Conservation (phyloP, 1,140 invertebrate genomes). For the Cydia pomonella region DNA sequence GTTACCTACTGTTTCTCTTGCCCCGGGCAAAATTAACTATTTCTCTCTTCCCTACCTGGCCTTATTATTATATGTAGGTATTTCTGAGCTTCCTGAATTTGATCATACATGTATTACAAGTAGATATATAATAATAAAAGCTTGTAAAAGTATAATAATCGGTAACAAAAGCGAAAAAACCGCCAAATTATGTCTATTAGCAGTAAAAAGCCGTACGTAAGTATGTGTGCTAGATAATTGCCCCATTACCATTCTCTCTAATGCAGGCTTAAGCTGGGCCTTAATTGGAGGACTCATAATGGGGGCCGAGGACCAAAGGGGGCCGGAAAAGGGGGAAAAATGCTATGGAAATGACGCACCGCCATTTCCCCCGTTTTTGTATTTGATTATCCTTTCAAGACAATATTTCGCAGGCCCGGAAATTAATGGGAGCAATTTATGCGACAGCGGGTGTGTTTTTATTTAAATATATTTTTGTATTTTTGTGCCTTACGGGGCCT, state of each 20-base stretch:
- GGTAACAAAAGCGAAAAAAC: not conserved
- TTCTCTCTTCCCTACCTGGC: too few species aligned
- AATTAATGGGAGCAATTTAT: slow-evolving; percentile 80
- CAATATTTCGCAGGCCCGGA: slow-evolving; percentile 78
- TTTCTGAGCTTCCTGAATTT: not conserved
- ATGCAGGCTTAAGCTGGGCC: slow-evolving; percentile 76
- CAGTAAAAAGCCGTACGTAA: slow-evolving; percentile 2
- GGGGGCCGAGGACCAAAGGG: slow-evolving; percentile 61
- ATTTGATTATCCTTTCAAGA: slow-evolving; percentile 81
- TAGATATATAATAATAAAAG: not conserved
- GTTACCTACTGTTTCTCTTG: too few species aligned
- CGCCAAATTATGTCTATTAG: not conserved
- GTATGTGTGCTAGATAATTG: slow-evolving; percentile 65
- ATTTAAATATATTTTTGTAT: slow-evolving; percentile 78
- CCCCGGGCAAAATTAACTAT: too few species aligned
- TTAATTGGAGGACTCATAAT: slow-evolving; percentile 77
- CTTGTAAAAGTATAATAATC: slow-evolving; percentile 8
- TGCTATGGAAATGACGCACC: slow-evolving; percentile 80
- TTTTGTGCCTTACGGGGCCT: slow-evolving; percentile 62
- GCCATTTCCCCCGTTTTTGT: slow-evolving; percentile 79
- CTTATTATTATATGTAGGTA: too few species aligned
- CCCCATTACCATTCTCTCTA: slow-evolving; percentile 70
- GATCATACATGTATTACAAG: not conserved
- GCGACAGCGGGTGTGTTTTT: slow-evolving; percentile 72
- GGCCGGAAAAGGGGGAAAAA: slow-evolving; percentile 49